A percentile compares a stretch with the other conserved stretches of the same genome.
phyloP scores from a whole-genome alignment of 2,888 invertebrate species.

The Drosophila pegasa region DNA sequence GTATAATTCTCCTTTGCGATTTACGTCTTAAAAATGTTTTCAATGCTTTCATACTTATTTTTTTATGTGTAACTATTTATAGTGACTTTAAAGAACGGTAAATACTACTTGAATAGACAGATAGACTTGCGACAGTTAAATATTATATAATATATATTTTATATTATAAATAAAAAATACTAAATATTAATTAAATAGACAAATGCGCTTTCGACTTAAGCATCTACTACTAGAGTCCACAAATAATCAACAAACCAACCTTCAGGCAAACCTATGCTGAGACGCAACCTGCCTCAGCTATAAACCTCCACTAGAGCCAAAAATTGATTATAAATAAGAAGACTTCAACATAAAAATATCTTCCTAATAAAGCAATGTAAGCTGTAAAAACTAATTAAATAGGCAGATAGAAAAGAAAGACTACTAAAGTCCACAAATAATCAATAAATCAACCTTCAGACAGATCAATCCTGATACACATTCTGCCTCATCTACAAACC shows the following conservation, averaged over 20 bases:
- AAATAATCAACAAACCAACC: no score
- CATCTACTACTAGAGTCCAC: no score
- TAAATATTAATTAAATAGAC: no score
- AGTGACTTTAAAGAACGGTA: neutral
- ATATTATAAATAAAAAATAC: no score
- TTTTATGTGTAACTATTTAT: slow-evolving; percentile 22
- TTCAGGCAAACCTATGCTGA: neutral
- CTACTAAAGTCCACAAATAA: no score
- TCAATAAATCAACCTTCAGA: neutral
- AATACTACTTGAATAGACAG: no score
- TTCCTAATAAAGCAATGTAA: no score
- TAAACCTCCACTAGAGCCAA: neutral
- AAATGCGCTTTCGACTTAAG: neutral
- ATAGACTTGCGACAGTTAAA: no score
- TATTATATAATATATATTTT: no score
- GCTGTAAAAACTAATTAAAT: no score
- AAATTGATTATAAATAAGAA: neutral
- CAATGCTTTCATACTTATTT: slow-evolving; percentile 23
- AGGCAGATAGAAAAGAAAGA: no score
- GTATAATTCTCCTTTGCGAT: slow-evolving; percentile 20
- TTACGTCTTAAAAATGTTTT: slow-evolving; percentile 17
- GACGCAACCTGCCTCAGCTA: neutral
- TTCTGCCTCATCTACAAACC: neutral
- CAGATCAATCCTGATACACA: neutral
- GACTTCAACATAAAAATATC: neutral